Evolutionary conservation across 2,888 invertebrate genomes (phyloP), one percentile per base, ranked within the genome.

Genomic region (Eupithecia pulchellata): DNA sequence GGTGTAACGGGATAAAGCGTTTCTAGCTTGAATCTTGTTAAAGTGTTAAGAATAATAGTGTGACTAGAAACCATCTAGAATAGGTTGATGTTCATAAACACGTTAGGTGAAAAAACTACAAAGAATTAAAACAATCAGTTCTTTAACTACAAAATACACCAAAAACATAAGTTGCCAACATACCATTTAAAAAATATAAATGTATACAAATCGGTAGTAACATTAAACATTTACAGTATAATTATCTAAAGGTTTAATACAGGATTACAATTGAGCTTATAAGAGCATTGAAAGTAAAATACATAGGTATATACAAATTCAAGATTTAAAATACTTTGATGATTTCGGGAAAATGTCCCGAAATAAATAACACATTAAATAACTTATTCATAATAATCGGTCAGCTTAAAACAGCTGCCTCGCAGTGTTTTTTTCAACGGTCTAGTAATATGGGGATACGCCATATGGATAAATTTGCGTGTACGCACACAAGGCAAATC

Each of bases 91-190:
- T 8, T 17, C 27, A 55, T 27, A 2, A 25, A 57, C 14, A 29
- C 29, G 29, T 61, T 34, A 34, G n/a, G 20, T 61, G 61, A 34
- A 36, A 65, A 60, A 25, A 34, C 68, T 63, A 72, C 62, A 63
- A 58, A 39, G n/a, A 58, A 63, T 68, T 66, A 75, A 72, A 67
- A 58, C 64, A 73, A 75, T 77, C 77, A 77, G 76, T 77, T 78
- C 76, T 74, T 75, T 78, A 67, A 76, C 74, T 74, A 79, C 69
- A 76, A 64, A 68, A 68, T 70, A 63, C 62, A 58, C 13, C 13
- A 60, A 66, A 17, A 58, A 68, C 5, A 34, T 57, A 61, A 66
- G 8, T 64, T 30, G 36, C 34, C n/a, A 27, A 61, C 39, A 65
- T 65, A 47, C 30, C 52, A 36, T 65, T 72, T 13, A 66, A 74